Conservation (phyloP, 2,797 vertebrate species). For the Lindbergichthys nudifrons region DNA sequence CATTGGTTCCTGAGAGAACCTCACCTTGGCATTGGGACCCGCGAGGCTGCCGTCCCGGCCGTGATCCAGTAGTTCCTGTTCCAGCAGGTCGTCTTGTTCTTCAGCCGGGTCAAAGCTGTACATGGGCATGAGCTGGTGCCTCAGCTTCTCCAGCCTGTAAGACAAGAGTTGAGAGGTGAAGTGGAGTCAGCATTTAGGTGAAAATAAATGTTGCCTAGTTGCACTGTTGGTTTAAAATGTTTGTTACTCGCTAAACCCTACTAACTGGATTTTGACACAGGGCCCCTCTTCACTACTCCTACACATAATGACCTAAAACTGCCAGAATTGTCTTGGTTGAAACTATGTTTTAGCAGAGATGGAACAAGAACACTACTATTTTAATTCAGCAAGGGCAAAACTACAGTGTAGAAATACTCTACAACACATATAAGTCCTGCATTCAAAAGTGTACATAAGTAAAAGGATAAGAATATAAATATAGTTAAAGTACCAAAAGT, state of each 20-base stretch:
- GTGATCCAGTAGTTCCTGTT: conserved; percentile 96
- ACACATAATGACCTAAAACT: not conserved
- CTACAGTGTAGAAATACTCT: no score
- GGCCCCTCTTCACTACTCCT: not conserved
- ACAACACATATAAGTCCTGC: no score
- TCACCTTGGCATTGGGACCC: conserved; percentile 90
- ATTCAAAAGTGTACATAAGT: no score
- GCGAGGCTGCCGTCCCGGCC: conserved; percentile 89
- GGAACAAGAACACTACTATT: no score
- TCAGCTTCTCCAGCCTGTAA: conserved; percentile 93
- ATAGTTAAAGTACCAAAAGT: no score
- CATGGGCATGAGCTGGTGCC: conserved; percentile 99
- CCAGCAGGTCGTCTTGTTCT: conserved; percentile 97
- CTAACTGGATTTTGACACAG: not conserved
- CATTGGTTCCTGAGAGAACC: not conserved
- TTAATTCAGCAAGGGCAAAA: no score
- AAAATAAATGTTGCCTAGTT: not conserved
- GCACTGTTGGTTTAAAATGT: not conserved
- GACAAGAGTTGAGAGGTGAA: not conserved
- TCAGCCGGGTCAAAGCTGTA: conserved; percentile 98
- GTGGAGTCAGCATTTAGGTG: not conserved
- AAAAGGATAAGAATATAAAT: no score
- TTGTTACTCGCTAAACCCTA: not conserved
- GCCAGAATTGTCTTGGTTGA: not conserved
- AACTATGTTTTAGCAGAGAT: no score